These are phyloP conservation scores for Melanerpes aurifrons DNA, from an alignment of 2,113 vertebrate genomes.

Conservation along the genomic window DNA sequence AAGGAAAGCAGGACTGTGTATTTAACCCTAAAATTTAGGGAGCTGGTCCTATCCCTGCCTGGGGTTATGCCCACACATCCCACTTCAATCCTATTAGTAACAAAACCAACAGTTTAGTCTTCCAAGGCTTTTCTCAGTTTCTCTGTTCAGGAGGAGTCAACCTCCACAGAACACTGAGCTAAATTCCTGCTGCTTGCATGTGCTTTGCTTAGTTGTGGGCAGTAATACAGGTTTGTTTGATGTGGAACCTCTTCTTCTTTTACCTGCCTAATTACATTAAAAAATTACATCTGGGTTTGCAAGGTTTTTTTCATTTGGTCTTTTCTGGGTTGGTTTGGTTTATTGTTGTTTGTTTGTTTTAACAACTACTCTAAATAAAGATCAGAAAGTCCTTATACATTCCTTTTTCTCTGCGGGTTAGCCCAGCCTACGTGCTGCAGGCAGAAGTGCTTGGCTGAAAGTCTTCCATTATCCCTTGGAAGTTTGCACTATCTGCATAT, in stretches of 20 bases:
- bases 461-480: not conserved
- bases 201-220: not conserved
- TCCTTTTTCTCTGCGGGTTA: not conserved
- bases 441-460: not conserved
- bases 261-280: not conserved
- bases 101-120: not conserved
- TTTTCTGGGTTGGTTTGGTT: not conserved
- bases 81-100: not conserved
- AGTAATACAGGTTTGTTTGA: not conserved
- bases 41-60: not conserved
- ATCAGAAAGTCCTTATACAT: not conserved
- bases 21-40: not conserved
- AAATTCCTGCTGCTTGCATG: not conserved
- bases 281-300: not conserved
- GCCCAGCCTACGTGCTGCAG: not conserved
- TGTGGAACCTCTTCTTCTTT: not conserved
- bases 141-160: not conserved
- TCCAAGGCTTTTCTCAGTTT: not conserved
- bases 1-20: rapidly evolving
- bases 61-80: no score
- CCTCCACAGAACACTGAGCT: not conserved
- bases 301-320: no score
- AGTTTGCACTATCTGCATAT: not conserved
- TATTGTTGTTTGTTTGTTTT: not conserved
- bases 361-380: not conserved